A percentile compares a stretch with the other conserved stretches of the same genome.
Conservation (phyloP, 2,113 vertebrate genomes). For the Delphinapterus leucas region DNA sequence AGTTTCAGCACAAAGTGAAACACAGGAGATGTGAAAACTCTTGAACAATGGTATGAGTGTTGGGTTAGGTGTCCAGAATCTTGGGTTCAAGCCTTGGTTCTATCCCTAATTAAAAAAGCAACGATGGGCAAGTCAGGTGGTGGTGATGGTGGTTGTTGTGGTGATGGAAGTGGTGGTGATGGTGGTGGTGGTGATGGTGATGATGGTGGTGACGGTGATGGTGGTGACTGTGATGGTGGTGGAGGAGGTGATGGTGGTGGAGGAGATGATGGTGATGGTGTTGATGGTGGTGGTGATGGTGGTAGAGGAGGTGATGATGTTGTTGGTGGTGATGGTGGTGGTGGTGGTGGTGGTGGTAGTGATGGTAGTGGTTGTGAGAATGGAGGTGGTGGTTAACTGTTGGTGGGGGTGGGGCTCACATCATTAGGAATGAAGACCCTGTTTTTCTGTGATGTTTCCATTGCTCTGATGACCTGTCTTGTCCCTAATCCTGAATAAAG, state of each 20-base stretch:
- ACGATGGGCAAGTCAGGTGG: not conserved
- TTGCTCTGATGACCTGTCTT: not conserved
- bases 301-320: no score
- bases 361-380: not conserved
- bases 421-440: not conserved
- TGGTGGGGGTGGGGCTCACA: rapidly evolving
- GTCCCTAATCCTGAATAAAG: not conserved
- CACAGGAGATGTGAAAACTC: no score
- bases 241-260: not conserved
- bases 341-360: rapidly evolving
- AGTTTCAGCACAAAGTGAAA: no score
- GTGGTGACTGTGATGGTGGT: rapidly evolving
- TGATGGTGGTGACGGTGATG: not conserved
- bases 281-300: rapidly evolving
- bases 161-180: not conserved
- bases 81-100: not conserved
- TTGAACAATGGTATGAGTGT: not conserved
- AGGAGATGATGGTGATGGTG: not conserved
- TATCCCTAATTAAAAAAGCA: not conserved
- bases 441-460: not conserved
- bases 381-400: rapidly evolving
- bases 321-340: rapidly evolving
- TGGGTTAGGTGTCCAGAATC: not conserved
- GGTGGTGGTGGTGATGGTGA: no score
- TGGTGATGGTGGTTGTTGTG: no score